Evolutionary conservation across 1,140 invertebrate species (phyloP), one percentile per base, ranked within the genome.

Genomic region (Drosophila tropicalis): DNA sequence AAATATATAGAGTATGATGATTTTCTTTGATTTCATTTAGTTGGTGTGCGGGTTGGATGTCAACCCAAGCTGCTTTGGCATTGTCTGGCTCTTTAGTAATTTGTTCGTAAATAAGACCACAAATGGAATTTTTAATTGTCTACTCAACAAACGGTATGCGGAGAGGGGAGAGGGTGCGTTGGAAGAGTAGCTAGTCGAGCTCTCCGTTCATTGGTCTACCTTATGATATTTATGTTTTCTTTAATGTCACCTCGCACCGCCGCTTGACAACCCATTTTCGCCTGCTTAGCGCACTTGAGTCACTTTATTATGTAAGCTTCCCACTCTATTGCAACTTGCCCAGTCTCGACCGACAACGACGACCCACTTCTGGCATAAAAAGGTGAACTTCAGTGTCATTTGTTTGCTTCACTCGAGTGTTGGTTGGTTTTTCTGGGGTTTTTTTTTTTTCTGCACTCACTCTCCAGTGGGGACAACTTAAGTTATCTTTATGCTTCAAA

Each of bases 401-500:
- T 79, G 73, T 76, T 79, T 79, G 76, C 66, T 67, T 47, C 29
- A 5, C 60, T 58, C 44, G n/a, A 54, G 32, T 51, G 44, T 51
- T 51, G 44, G 44, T 51, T 51, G 17, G 9, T 9, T 12, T 51
- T 51, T 51, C 4, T 22, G 15, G 2, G 15, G 19, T 9, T 47
- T 19, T 17, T 17, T 17, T 47, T 19, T 51, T 17, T 47, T 47
- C 10, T 4, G 1, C 41, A 7, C 54, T 17, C 44, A 55, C 32
- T 76, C 47, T 66, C 74, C 70, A 61, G 73, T 66, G 74, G 77
- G 74, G 70, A 74, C 70, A 74, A 77, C 77, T 79, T 77, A 79
- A 79, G 77, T 79, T 77, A 77, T 79, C 77, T 79, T 79, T 79
- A 77, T 79, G 77, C 74, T 67, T 77, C 70, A 77, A 77, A 79